These are phyloP conservation scores for Solenopsis invicta DNA, from an alignment of 1,140 invertebrate genomes.

Conservation along the genomic window DNA sequence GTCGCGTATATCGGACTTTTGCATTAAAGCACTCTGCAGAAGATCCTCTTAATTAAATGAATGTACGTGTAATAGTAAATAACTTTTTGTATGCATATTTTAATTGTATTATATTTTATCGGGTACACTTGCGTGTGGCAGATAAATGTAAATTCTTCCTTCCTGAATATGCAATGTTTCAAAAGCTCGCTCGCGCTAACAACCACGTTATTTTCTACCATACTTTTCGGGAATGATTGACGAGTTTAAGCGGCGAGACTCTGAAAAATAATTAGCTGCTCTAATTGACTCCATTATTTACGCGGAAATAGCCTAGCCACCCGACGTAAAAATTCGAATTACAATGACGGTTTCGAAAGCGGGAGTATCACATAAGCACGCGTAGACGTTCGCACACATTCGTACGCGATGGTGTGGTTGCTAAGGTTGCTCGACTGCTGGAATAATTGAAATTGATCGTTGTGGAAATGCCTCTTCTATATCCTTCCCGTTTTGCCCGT, in stretches of 20 bases:
- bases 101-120: conserved; percentile 49
- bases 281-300: conserved; percentile 73
- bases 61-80: conserved; percentile 41
- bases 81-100: conserved; percentile 52
- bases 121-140: conserved; percentile 42
- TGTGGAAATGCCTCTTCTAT: conserved; percentile 62
- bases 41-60: conserved; percentile 56
- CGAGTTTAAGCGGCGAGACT: conserved; percentile 44
- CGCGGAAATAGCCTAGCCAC: conserved; percentile 32
- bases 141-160: conserved; percentile 71
- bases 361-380: conserved; percentile 30
- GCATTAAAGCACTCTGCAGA: conserved; percentile 4
- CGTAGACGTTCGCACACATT: conserved; percentile 28
- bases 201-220: conserved; percentile 46
- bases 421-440: conserved; percentile 39
- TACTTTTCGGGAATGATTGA: conserved; percentile 66
- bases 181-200: conserved; percentile 55
- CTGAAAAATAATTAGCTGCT: conserved; percentile 69
- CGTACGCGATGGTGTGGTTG: background rate
- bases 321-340: conserved; percentile 55
- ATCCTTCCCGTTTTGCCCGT: conserved; percentile 25
- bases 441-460: conserved; percentile 75
- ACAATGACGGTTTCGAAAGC: conserved; percentile 47
- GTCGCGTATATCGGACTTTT: conserved; percentile 5
- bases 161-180: conserved; percentile 69